Percentiles rank a stretch among this genome's conserved stretches.
Evolutionary conservation across 2,888 invertebrate species (phyloP).

Genomic region (Sminthurides aquaticus): DNA sequence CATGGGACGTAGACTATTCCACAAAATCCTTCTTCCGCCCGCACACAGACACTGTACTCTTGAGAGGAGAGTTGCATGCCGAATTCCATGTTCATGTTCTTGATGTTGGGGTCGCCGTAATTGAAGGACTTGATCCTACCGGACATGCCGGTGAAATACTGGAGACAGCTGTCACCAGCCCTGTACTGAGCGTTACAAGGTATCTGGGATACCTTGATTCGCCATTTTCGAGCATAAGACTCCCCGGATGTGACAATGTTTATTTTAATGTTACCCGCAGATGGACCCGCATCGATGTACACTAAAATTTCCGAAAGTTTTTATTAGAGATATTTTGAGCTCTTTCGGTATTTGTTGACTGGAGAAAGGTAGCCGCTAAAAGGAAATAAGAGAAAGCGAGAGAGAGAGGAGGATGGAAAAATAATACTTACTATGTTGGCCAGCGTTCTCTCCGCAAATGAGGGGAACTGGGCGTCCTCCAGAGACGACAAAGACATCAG

Average conservation of each 20-base stretch:
- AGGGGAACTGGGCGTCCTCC: slow-evolving; percentile 43
- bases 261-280: slow-evolving; percentile 70
- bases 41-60: slow-evolving; percentile 43
- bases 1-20: slow-evolving; percentile 43
- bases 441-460: slow-evolving; percentile 44
- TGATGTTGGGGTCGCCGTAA: slow-evolving; percentile 40
- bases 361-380: too few relatives aligned
- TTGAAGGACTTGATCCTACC: slow-evolving; percentile 44
- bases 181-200: slow-evolving; percentile 67
- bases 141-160: slow-evolving; percentile 42
- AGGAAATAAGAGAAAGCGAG: background rate
- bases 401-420: background rate
- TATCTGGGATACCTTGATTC: slow-evolving; percentile 70
- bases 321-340: too few relatives aligned
- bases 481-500: slow-evolving; percentile 44
- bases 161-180: slow-evolving; percentile 44
- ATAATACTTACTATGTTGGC: slow-evolving; percentile 44
- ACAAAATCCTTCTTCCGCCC: slow-evolving; percentile 43
- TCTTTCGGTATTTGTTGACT: too few relatives aligned
- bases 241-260: slow-evolving; percentile 73
- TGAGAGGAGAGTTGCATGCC: slow-evolving; percentile 44
- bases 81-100: slow-evolving; percentile 26
- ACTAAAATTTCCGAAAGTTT: slow-evolving; percentile 54
- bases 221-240: slow-evolving; percentile 67
- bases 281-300: slow-evolving; percentile 74